Base-by-base conservation (phyloP, 2,797 vertebrate genomes). In the Myotis findleyi region DNA sequence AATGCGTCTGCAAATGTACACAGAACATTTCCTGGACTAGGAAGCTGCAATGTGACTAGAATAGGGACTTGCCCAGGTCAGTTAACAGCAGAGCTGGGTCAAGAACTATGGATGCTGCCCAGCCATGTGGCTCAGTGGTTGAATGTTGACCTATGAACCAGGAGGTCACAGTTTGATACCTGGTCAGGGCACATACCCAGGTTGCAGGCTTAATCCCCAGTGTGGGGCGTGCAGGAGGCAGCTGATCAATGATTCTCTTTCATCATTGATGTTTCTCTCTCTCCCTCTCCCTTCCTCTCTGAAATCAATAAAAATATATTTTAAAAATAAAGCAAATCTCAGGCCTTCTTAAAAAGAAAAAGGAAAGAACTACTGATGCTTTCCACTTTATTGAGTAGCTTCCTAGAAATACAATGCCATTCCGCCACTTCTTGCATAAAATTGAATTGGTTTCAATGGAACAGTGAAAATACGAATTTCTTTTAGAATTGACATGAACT, bases 361-460 rank as follows among this genome's bases (percentile, higher is more conserved):
- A 59, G 12, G 12, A 30, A 73, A 87, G 36, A 88, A 81, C 64
- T 57, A 13, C 36, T 85, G 17, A 18, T n/a, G 10, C 20, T 87
- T 93, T 71, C 53, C 38, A 59, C 53, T 87, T 73, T 21, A 20
- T 53, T 64, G 44, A 53, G 49, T 75, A 64, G 49, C 88, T 92
- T 90, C 80, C 81, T 47, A 51, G 59, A 94, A 94, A 96, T 73
- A 93, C 1, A 93, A 84, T 89, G 87, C 30, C 47, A 55, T 25
- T 33, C 76, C 55, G 38, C 47, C 57, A 64, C 27, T 84, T 85
- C 44, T 66, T 93, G 33, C 20, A 72, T 72, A 53, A 77, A 94
- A 81, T 57, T 87, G 41, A 94, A 62, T 7, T 84, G 72, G 21
- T n/a, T 92, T 95, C 72, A 59, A 1, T 14, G 25, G 51, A 80